Percentiles rank a stretch among this genome's conserved stretches.
Conservation (phyloP, 2,888 invertebrate species). For the Cantharis nigra region DNA sequence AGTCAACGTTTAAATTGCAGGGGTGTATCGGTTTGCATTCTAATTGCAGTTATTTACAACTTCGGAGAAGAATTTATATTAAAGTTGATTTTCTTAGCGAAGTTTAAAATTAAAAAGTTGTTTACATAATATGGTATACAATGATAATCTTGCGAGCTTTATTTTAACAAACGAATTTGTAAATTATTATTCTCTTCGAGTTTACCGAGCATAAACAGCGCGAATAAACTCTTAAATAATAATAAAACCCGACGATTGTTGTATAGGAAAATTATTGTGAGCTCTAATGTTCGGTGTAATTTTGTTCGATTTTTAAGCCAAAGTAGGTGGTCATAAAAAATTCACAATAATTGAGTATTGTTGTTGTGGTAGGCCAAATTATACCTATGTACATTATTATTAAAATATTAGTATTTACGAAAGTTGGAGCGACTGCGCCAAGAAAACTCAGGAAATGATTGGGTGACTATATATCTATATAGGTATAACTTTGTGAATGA, state of each 20-base stretch:
- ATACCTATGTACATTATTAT: neutral
- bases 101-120: neutral
- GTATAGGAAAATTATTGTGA: neutral
- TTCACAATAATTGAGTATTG: conserved; percentile 11
- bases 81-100: neutral
- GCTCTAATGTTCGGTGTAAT: neutral
- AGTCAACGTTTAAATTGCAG: neutral
- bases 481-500: conserved; percentile 43
- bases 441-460: conserved; percentile 40
- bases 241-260: neutral
- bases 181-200: neutral
- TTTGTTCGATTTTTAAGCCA: neutral
- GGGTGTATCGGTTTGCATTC: neutral
- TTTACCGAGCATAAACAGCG: neutral
- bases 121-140: neutral
- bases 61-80: neutral
- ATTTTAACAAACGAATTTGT: neutral
- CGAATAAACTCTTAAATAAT: neutral
- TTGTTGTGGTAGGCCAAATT: conserved; percentile 15
- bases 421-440: conserved; percentile 37
- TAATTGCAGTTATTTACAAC: neutral
- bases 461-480: conserved; percentile 43
- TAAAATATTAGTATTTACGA: conserved; percentile 3
- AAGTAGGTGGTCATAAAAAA: conserved; percentile 6
- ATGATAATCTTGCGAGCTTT: neutral